These are phyloP conservation scores for Helicoverpa zea DNA, from an alignment of 1,140 invertebrate genomes.

Conservation along the genomic window DNA sequence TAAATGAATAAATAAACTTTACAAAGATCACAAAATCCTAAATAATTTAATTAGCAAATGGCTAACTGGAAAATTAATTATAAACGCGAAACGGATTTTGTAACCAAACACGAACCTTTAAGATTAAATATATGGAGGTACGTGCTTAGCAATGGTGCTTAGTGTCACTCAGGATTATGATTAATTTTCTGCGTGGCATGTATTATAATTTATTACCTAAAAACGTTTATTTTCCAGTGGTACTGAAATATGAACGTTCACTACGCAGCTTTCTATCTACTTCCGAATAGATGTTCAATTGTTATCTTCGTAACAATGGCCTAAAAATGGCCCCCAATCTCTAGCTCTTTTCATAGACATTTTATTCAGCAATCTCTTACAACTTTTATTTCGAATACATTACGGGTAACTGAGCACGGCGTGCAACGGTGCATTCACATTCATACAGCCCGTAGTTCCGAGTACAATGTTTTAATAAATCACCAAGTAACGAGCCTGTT, in stretches of 20 bases:
- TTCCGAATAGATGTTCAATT: constrained; percentile 6
- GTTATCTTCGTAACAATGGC: constrained; percentile 12
- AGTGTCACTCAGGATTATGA: constrained; percentile 33
- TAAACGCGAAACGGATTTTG: constrained; percentile 11
- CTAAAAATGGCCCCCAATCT: no score
- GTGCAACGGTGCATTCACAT: constrained; percentile 62
- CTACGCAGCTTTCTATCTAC: neutral
- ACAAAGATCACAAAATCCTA: neutral
- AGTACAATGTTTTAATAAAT: constrained; percentile 77
- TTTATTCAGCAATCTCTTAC: constrained; percentile 22
- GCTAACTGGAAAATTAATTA: constrained; percentile 28
- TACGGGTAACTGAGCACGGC: constrained; percentile 18
- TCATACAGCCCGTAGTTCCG: constrained; percentile 66
- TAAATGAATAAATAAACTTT: neutral
- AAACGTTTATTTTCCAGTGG: neutral
- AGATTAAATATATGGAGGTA: constrained; percentile 14
- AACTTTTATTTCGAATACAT: constrained; percentile 41
- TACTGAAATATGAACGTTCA: no score
- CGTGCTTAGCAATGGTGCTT: neutral
- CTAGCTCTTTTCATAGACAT: neutral
- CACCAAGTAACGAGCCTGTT: constrained; percentile 65
- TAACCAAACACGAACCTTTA: constrained; percentile 19
- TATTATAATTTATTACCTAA: neutral
- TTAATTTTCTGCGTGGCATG: constrained; percentile 23
- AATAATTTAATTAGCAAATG: constrained; percentile 45